Evolutionary conservation across 2,797 vertebrate genomes (phyloP).

Genomic region (Octomys mimax): DNA sequence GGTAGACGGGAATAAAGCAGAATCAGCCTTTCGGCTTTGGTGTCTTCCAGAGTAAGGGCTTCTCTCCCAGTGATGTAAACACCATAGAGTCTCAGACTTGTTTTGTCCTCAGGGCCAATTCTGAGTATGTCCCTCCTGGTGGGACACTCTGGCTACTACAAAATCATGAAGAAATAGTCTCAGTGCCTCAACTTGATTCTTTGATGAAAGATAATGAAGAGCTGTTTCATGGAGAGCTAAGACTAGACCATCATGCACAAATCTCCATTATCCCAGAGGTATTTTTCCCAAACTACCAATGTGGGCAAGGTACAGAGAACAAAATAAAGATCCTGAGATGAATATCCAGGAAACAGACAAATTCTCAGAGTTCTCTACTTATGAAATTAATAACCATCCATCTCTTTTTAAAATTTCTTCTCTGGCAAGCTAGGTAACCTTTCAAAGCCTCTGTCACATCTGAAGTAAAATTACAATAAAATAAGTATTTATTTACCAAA

Average conservation of each 20-base stretch:
- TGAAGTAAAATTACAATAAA: neutral
- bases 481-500: neutral
- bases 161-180: neutral
- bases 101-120: neutral
- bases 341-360: conserved; percentile 8
- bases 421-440: neutral
- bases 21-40: neutral
- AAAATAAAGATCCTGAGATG: conserved; percentile 1
- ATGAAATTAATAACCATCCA: neutral
- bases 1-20: neutral
- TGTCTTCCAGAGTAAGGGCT: neutral
- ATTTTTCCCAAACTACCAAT: neutral
- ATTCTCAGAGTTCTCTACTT: neutral
- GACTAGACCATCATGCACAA: neutral
- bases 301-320: neutral
- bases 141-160: neutral
- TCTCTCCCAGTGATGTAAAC: neutral
- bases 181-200: neutral
- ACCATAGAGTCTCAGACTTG: neutral
- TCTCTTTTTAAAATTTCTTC: neutral
- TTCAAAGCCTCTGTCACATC: neutral
- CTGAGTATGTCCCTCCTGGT: neutral
- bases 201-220: conserved; percentile 14
- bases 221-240: neutral
- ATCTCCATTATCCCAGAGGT: conserved; percentile 13